These are phyloP conservation scores for Azorinus chamasolen DNA, from an alignment of 2,888 invertebrate genomes.

Conservation along the genomic window DNA sequence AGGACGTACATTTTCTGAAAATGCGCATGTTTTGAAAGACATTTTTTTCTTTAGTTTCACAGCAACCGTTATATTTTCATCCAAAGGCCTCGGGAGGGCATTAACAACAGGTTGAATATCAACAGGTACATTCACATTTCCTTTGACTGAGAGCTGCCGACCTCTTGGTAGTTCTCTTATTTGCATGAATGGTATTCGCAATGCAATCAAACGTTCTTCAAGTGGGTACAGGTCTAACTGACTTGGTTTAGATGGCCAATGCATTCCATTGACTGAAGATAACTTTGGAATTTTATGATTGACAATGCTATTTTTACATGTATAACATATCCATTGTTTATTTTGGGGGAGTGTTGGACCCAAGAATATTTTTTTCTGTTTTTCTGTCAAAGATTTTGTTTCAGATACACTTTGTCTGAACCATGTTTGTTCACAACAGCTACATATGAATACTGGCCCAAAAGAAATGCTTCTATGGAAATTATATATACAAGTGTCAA, in stretches of 20 bases:
- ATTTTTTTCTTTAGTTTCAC: conserved; percentile 59
- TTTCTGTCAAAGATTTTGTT: background rate
- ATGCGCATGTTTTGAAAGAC: conserved; percentile 29
- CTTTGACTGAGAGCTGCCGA: conserved; percentile 43
- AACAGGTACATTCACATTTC: conserved; percentile 55
- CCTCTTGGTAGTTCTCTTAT: conserved; percentile 23
- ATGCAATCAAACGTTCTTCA: background rate
- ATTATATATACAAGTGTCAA: conserved; percentile 1
- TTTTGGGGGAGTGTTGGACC: no score
- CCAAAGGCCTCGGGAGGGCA: conserved; percentile 3
- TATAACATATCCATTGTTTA: no score
- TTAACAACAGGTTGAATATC: conserved; percentile 50
- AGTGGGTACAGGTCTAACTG: background rate
- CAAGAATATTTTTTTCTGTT: no score
- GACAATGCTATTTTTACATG: no score
- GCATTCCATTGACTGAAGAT: no score
- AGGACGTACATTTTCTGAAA: conserved; percentile 52
- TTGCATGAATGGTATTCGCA: conserved; percentile 6
- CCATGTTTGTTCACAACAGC: conserved; percentile 6
- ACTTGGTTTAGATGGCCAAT: background rate
- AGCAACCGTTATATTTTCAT: conserved; percentile 45
- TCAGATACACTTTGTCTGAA: background rate
- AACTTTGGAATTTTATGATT: no score
- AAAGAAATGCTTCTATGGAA: conserved; percentile 9
- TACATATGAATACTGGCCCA: conserved; percentile 5